Evolutionary conservation across 1,140 invertebrate genomes (phyloP), one percentile per base, ranked within the genome.

Genomic region (Vanessa atalanta): DNA sequence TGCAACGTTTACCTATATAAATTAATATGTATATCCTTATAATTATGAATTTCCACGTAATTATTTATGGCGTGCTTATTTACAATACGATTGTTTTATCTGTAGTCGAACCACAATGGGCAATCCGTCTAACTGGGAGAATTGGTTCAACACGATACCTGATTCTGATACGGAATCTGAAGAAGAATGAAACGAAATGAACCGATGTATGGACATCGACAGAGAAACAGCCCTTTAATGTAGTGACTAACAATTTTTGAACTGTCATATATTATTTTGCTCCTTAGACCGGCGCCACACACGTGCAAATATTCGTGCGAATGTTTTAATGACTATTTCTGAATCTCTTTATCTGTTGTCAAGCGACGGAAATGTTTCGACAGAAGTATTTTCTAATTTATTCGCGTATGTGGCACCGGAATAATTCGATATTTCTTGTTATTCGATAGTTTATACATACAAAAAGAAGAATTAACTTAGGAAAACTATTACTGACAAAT

Each of bases 91-190:
- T n/a, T 11, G 15, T 53, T 63, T 72, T 70, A 12, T 73, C 80
- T 75, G 12, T 78, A 89, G 85, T 61, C 85, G 88, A 37, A 83
- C 79, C 15, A 71, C 78, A 26, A 82, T 90, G 77, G 89, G 84
- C 51, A 87, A 86, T 13, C 88, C 89, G 47, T 91, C 89, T 16
- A 92, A 92, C 80, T 91, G 90, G 90, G 90, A 92, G 84, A 92
- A 92, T 72, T 92, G 90, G 90, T 92, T 92, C 76, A 91, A 91
- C 76, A 88, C 88, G 6, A 92, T 92, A 50, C 89, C 86, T 2
- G 90, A 92, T 65, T 92, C 90, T 9, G 89, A 91, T 71, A 85
- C 84, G n/a, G 89, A 91, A 64, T 90, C 89, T 13, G 89, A 91
- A 60, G 90, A 92, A 63, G 88, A 92, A 70, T 90, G 71, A 84